Conservation (phyloP, 1,140 invertebrate species). For the Thaumetopoea pityocampa region DNA sequence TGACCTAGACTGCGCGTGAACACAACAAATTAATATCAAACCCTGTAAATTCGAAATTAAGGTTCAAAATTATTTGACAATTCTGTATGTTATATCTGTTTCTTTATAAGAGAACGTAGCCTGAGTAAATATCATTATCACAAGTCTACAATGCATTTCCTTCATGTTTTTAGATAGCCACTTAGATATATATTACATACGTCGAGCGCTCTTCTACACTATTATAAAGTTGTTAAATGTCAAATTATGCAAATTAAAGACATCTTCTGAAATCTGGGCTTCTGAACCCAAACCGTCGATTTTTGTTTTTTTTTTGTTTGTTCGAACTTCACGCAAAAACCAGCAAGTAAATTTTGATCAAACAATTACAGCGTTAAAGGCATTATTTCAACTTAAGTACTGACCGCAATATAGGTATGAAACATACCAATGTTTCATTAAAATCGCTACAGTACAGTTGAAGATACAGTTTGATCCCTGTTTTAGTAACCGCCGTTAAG, state of each 20-base stretch:
- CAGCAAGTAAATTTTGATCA: too few species aligned
- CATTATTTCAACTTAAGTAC: too few species aligned
- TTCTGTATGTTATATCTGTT: slow-evolving; percentile 8
- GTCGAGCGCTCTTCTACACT: background rate
- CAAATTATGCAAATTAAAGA: background rate
- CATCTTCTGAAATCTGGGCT: too few species aligned
- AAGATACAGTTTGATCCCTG: too few species aligned
- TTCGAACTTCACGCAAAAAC: too few species aligned
- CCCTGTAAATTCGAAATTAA: background rate
- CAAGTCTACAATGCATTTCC: slow-evolving; percentile 27
- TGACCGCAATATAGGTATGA: too few species aligned
- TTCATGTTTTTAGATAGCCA: slow-evolving; percentile 28
- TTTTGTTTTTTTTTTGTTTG: too few species aligned
- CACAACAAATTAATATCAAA: background rate
- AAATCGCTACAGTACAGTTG: too few species aligned
- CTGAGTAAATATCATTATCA: slow-evolving; percentile 40
- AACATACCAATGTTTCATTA: too few species aligned
- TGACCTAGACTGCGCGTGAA: slow-evolving; percentile 15
- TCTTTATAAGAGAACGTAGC: slow-evolving; percentile 11
- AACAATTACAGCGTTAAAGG: too few species aligned
- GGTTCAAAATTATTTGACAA: background rate
- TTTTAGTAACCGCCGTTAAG: too few species aligned
- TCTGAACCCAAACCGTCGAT: too few species aligned
- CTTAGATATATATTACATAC: slow-evolving; percentile 22
- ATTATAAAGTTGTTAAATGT: background rate